A percentile compares a stretch with the other conserved stretches of the same genome.
phyloP scores from a whole-genome alignment of 2,888 invertebrate genomes.

The Brachypterus glaber region DNA sequence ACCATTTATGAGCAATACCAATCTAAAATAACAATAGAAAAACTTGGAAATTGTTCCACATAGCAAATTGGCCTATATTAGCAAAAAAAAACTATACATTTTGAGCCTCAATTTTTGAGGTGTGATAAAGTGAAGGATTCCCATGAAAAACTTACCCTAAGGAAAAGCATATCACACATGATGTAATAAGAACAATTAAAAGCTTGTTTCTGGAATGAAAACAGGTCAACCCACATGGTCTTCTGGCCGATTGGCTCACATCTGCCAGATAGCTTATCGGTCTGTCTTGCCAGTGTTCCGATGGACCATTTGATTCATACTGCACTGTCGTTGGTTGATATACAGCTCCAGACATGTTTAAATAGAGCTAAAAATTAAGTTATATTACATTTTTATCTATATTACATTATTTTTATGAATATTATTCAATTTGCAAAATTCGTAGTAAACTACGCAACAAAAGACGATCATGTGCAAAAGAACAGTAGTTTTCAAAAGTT shows the following conservation, averaged over 20 bases:
- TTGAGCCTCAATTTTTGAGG: not conserved
- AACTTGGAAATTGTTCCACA: no score
- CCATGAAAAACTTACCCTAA: slow-evolving; percentile 29
- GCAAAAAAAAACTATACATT: slow-evolving; percentile 7
- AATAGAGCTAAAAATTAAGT: no score
- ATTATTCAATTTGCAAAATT: no score
- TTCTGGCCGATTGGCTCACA: slow-evolving; percentile 48
- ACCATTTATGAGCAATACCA: slow-evolving; percentile 55
- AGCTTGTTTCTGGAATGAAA: slow-evolving; percentile 30
- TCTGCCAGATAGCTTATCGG: slow-evolving; percentile 38
- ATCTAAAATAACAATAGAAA: slow-evolving; percentile 44
- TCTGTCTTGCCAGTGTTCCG: slow-evolving; percentile 36
- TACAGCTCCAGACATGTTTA: slow-evolving; percentile 51
- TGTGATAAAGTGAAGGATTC: slow-evolving; percentile 5
- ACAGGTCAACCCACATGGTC: slow-evolving; percentile 47
- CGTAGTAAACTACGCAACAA: no score
- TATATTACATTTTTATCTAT: no score
- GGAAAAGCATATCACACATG: slow-evolving; percentile 34
- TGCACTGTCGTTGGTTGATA: slow-evolving; percentile 73
- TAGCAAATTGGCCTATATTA: slow-evolving; percentile 22
- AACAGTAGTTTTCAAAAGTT: no score
- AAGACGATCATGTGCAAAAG: no score
- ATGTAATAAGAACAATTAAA: slow-evolving; percentile 34
- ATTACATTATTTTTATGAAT: no score
- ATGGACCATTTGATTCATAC: slow-evolving; percentile 47